Evolutionary conservation across 1,140 invertebrate species (phyloP).

Genomic region (Megathymus violae): DNA sequence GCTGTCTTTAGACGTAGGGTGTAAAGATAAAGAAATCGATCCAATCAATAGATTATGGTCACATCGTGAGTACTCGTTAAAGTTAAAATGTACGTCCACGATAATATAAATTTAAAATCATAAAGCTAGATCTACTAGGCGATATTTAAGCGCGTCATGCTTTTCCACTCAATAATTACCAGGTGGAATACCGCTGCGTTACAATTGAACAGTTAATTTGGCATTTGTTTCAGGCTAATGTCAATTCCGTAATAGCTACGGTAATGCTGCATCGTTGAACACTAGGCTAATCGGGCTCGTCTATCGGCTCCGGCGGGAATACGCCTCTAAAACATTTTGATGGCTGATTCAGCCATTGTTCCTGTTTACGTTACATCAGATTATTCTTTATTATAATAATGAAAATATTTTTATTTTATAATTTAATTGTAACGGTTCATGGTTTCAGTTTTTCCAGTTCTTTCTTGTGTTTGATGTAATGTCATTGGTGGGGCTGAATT

Average conservation of each 20-base stretch:
- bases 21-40: no score
- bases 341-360: constrained; percentile 5
- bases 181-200: constrained; percentile 10
- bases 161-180: constrained; percentile 11
- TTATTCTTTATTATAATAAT: not conserved
- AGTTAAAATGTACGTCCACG: no score
- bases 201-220: constrained; percentile 28
- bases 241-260: no score
- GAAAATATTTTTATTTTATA: no score
- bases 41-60: no score
- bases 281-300: constrained; percentile 7
- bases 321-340: constrained; percentile 8
- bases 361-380: not conserved
- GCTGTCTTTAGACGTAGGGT: no score
- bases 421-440: no score
- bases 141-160: not conserved
- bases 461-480: no score
- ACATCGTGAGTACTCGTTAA: no score
- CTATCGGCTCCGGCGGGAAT: constrained; percentile 13
- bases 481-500: no score
- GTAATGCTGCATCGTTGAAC: not conserved
- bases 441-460: no score
- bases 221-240: constrained; percentile 25
- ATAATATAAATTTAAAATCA: no score
- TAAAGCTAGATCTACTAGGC: constrained; percentile 1